Evolutionary conservation across 2,888 invertebrate genomes (phyloP).

Genomic region (Myathropa florea): DNA sequence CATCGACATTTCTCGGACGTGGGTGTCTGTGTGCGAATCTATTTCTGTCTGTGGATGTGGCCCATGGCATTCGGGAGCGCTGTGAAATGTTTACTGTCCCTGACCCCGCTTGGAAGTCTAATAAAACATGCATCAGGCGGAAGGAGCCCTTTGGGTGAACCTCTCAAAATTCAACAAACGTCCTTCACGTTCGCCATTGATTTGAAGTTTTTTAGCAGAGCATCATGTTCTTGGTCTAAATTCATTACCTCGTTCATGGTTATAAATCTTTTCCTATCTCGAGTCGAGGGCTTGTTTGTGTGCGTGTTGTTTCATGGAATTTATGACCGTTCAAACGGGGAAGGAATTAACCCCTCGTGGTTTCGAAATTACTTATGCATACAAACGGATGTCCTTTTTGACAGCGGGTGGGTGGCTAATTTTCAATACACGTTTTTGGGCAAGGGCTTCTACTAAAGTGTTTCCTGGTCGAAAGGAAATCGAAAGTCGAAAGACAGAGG

Average conservation of each 20-base stretch:
- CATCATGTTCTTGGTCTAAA: background rate
- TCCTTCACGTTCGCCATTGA: background rate
- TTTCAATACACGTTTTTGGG: background rate
- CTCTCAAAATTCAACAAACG: constrained; percentile 18
- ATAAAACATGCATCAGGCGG: background rate
- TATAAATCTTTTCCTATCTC: constrained; percentile 44
- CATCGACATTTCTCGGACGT: background rate
- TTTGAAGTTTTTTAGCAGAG: background rate
- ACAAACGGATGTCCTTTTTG: background rate
- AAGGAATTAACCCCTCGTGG: constrained; percentile 39
- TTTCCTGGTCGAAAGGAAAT: background rate
- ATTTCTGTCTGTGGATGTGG: background rate
- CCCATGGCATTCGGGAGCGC: too few species aligned
- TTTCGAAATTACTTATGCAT: background rate
- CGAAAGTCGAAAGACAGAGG: background rate
- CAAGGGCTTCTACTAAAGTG: background rate
- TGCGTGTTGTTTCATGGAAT: constrained; percentile 32
- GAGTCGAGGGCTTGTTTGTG: background rate
- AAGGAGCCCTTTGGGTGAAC: background rate
- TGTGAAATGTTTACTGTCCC: background rate
- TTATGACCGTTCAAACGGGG: constrained; percentile 22
- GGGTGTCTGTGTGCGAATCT: background rate
- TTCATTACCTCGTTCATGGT: constrained; percentile 10
- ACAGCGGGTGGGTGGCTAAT: background rate
- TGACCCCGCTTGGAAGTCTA: background rate